A percentile compares a stretch with the other conserved stretches of the same genome.
phyloP scores from a whole-genome alignment of 2,888 invertebrate genomes.

The Ceramica pisi region DNA sequence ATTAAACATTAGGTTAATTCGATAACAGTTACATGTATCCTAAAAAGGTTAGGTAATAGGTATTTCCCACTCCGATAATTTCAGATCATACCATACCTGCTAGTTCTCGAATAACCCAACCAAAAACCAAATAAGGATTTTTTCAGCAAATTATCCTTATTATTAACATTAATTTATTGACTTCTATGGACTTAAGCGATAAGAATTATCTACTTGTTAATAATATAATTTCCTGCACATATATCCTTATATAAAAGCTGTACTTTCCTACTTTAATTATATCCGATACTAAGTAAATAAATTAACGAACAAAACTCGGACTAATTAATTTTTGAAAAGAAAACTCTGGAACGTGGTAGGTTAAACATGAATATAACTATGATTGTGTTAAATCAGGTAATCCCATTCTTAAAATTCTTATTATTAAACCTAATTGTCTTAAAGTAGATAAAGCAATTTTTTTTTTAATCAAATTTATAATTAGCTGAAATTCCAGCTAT shows the following conservation, averaged over 20 bases:
- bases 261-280: background rate
- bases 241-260: background rate
- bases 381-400: too few species aligned
- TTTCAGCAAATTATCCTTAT: background rate
- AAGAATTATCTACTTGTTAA: background rate
- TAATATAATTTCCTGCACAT: constrained; percentile 2
- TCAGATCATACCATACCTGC: background rate
- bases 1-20: background rate
- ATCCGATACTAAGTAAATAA: background rate
- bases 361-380: too few species aligned
- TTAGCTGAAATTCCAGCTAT: too few species aligned
- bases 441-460: too few species aligned
- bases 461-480: too few species aligned
- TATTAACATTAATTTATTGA: background rate
- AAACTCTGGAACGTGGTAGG: too few species aligned
- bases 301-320: background rate
- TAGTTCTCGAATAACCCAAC: background rate
- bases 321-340: too few species aligned
- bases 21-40: background rate
- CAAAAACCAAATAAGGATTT: constrained; percentile 11
- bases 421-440: too few species aligned
- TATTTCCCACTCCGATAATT: background rate
- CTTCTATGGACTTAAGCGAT: constrained; percentile 3
- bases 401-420: too few species aligned
- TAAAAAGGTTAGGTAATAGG: background rate